Base-by-base conservation (phyloP, 2,113 vertebrate species). In the Argyrosomus japonicus region DNA sequence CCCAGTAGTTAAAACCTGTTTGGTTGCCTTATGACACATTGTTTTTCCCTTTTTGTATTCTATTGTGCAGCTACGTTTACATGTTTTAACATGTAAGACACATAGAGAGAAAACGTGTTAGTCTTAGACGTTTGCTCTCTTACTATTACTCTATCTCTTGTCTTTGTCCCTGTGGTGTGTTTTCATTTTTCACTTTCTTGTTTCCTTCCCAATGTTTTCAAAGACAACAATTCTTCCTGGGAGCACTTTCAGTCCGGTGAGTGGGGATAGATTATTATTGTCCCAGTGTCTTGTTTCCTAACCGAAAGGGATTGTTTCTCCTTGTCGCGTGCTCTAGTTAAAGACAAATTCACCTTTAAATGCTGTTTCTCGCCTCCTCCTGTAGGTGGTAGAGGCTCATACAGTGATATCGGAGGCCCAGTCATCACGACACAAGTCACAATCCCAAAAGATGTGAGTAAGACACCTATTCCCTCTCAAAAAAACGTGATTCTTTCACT, bases 381-480 rank as follows among this genome's bases (percentile, higher is more conserved):
- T 27, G 21, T 5, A 96, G 95, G 97, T 86, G 97, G 97, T 0
- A 95, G 98, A 78, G 97, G 98, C 14, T 98, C 98, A 11, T 99
- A 99, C 3, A 96, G 98, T 68, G 98, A 99, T 91, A 96, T 99
- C 50, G 98, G 98, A 75, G 98, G 98, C 82, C 98, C 98, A 9
- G 97, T 99, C 87, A 97, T 99, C 91, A 99, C 98, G 83, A 99
- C 98, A 78, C 98, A 99, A 97, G 98, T 99, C 91, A 99, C 98
- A 40, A 99, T 99, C 95, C 98, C 98, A 73, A 99, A 99, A 97
- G 98, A 99, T 85, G 98, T 99, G 93, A 96, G 97, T 96, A 72
- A 78, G 21, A 48, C 62, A 21, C 58, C 50, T 14, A 0, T 25
- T 27, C 19, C 10, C 40, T 17, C n/a, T 25, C 0, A 9, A 17